Conservation (phyloP, 2,888 invertebrate species). For the Acleris cristana region DNA sequence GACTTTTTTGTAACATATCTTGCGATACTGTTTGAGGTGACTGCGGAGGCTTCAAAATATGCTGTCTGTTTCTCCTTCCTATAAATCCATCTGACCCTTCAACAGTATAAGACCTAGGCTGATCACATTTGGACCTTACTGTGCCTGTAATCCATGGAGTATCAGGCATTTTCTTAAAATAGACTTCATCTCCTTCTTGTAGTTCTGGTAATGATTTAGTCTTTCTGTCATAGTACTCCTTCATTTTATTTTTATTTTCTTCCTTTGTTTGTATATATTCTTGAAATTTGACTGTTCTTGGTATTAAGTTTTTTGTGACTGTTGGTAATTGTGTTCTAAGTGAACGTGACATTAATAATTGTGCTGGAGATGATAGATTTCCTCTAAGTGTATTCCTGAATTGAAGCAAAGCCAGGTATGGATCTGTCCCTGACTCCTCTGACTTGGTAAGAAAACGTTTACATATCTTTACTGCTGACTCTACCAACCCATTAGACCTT, state of each 20-base stretch:
- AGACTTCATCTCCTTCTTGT: too few species aligned
- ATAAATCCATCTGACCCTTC: slow-evolving; percentile 37
- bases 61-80: slow-evolving; percentile 38
- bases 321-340: slow-evolving; percentile 3
- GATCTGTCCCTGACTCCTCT: not conserved
- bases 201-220: too few species aligned
- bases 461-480: too few species aligned
- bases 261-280: too few species aligned
- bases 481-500: too few species aligned
- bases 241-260: too few species aligned
- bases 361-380: not conserved
- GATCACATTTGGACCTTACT: slow-evolving; percentile 32
- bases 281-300: slow-evolving; percentile 12
- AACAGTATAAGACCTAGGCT: slow-evolving; percentile 37
- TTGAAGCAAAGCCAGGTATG: not conserved
- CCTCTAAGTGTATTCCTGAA: not conserved
- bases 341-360: slow-evolving; percentile 1
- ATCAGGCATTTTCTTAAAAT: too few species aligned
- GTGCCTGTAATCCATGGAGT: slow-evolving; percentile 13
- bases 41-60: slow-evolving; percentile 22
- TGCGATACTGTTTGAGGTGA: too few species aligned
- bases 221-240: too few species aligned
- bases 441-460: too few species aligned
- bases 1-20: too few species aligned
- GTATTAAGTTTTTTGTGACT: slow-evolving; percentile 1